Evolutionary conservation across 2,113 vertebrate species (phyloP).

Genomic region (Ciconia maguari): DNA sequence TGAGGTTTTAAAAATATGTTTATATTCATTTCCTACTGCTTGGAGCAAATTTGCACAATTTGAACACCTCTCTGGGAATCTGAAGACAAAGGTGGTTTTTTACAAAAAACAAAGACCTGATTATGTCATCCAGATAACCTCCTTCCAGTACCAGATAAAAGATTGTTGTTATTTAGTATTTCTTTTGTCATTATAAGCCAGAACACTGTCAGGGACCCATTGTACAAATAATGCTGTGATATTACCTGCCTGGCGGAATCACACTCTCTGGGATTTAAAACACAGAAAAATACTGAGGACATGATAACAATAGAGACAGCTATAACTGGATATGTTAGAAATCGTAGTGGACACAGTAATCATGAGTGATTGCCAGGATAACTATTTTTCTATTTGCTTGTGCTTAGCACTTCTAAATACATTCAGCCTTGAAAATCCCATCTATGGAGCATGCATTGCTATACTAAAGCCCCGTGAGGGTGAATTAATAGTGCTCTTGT

Average conservation of each 20-base stretch:
- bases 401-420: conserved; percentile 1
- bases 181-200: background rate
- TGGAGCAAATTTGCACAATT: background rate
- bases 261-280: background rate
- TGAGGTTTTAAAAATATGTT: background rate
- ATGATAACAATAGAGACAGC: background rate
- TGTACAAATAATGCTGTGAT: background rate
- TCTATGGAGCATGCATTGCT: background rate
- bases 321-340: background rate
- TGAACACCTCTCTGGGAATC: background rate
- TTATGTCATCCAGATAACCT: background rate
- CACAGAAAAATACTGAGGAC: background rate
- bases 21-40: background rate
- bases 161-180: background rate
- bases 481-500: conserved; percentile 17
- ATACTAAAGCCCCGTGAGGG: background rate
- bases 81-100: background rate
- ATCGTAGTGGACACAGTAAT: rapidly evolving
- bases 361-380: background rate
- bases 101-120: background rate
- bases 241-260: background rate
- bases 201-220: background rate
- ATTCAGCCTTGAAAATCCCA: conserved; percentile 26
- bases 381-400: background rate
- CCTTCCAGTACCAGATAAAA: background rate